Evolutionary conservation across 2,888 invertebrate species (phyloP).

Genomic region (Tachina grossa): DNA sequence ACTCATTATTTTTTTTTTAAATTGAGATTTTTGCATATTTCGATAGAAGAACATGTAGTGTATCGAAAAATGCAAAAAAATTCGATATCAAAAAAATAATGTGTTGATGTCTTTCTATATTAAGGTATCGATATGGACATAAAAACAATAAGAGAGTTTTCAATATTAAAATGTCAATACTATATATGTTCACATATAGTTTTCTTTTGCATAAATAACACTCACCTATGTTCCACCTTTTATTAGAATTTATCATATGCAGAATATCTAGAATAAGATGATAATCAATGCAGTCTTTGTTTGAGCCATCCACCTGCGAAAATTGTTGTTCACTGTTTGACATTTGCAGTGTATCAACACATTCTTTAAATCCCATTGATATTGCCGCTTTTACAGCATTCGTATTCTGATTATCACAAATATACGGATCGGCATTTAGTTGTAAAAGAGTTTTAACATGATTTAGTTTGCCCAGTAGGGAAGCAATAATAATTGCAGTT

Average conservation of each 20-base stretch:
- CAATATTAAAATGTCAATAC: too few species aligned
- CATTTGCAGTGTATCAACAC: slow-evolving; percentile 68
- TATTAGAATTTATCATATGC: slow-evolving; percentile 67
- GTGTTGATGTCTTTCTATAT: too few species aligned
- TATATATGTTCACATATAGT: background rate
- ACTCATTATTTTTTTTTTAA: too few species aligned
- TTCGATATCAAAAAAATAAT: too few species aligned
- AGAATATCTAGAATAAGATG: slow-evolving; percentile 72
- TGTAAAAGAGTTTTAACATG: slow-evolving; percentile 88
- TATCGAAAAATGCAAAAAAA: too few species aligned
- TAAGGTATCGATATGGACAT: too few species aligned
- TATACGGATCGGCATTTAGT: slow-evolving; percentile 84
- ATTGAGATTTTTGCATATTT: too few species aligned
- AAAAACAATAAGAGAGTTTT: too few species aligned
- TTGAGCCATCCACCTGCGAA: slow-evolving; percentile 11
- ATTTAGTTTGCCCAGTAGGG: slow-evolving; percentile 87
- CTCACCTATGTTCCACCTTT: slow-evolving; percentile 70
- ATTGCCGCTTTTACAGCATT: slow-evolving; percentile 72
- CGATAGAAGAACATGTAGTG: too few species aligned
- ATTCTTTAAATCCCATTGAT: slow-evolving; percentile 65
- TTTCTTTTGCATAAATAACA: background rate
- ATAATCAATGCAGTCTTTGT: slow-evolving; percentile 65
- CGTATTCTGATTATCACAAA: slow-evolving; percentile 70
- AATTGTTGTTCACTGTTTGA: slow-evolving; percentile 47
- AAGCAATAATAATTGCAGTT: slow-evolving; percentile 91